These are phyloP conservation scores for Eulemur macaco DNA, from an alignment of 2,113 vertebrate species.

Conservation along the genomic window DNA sequence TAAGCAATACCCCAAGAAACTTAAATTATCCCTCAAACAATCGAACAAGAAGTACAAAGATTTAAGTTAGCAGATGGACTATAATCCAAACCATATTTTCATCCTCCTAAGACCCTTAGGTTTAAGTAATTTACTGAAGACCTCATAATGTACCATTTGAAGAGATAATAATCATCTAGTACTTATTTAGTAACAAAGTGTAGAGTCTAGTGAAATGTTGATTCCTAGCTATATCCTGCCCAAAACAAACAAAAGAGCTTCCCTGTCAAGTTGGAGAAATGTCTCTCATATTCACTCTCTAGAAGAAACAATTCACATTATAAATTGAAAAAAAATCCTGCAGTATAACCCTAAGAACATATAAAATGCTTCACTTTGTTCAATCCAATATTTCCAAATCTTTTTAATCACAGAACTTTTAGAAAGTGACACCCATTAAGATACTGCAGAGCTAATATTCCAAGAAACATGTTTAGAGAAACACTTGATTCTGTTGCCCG, in stretches of 20 bases:
- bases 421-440: neutral
- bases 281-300: neutral
- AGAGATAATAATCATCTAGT: neutral
- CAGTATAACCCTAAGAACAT: neutral
- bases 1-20: neutral
- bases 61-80: neutral
- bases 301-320: neutral
- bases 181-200: neutral
- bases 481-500: neutral
- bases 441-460: neutral
- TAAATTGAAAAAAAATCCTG: neutral
- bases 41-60: neutral
- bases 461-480: neutral
- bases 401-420: neutral
- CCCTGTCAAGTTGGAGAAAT: slow-evolving; percentile 37
- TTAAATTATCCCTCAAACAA: neutral
- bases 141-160: neutral
- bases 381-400: neutral
- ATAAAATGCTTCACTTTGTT: neutral
- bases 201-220: neutral
- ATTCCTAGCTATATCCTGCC: neutral
- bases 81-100: neutral
- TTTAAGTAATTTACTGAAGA: neutral
- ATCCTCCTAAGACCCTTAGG: neutral
- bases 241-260: neutral